Conservation (phyloP, 92 coral and sea anemone species). For the Phymanthus crucifer region DNA sequence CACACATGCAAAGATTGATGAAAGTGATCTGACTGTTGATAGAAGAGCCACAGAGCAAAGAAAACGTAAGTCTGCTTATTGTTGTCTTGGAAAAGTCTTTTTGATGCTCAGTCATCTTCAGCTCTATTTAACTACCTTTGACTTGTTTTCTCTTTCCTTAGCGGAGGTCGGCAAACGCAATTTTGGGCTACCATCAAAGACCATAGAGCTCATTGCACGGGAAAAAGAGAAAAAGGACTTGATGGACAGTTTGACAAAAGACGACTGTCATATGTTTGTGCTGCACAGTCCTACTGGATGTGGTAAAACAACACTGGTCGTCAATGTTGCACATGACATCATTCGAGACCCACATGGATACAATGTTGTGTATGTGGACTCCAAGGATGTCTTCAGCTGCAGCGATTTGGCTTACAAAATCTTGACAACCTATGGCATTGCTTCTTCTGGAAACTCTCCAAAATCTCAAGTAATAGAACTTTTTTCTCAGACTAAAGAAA, state of each 20-base stretch:
- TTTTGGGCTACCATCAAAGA: slow-evolving; percentile 14
- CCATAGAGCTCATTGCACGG: slow-evolving; percentile 28
- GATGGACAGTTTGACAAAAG: not conserved
- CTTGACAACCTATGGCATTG: slow-evolving; percentile 27
- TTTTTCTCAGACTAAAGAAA: slow-evolving; percentile 1
- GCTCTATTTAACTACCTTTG: not conserved
- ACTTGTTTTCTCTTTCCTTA: not conserved
- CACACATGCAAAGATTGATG: not conserved
- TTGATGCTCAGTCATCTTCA: not conserved
- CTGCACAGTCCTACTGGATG: slow-evolving; percentile 31
- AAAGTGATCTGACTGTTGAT: not conserved
- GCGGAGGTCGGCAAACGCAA: not conserved
- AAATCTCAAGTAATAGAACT: slow-evolving; percentile 10
- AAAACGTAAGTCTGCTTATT: not conserved
- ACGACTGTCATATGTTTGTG: slow-evolving; percentile 15
- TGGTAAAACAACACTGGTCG: slow-evolving; percentile 49
- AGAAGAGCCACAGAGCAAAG: not conserved
- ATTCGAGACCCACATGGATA: not conserved
- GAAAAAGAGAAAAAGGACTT: slow-evolving; percentile 4
- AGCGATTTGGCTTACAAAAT: slow-evolving; percentile 43
- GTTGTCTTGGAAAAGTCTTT: not conserved
- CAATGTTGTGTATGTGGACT: slow-evolving; percentile 33
- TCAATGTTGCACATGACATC: slow-evolving; percentile 25
- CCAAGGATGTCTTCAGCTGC: slow-evolving; percentile 23
- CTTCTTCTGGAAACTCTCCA: slow-evolving; percentile 1